Conservation (phyloP, 2,888 invertebrate genomes). For the Orthosia gracilis region DNA sequence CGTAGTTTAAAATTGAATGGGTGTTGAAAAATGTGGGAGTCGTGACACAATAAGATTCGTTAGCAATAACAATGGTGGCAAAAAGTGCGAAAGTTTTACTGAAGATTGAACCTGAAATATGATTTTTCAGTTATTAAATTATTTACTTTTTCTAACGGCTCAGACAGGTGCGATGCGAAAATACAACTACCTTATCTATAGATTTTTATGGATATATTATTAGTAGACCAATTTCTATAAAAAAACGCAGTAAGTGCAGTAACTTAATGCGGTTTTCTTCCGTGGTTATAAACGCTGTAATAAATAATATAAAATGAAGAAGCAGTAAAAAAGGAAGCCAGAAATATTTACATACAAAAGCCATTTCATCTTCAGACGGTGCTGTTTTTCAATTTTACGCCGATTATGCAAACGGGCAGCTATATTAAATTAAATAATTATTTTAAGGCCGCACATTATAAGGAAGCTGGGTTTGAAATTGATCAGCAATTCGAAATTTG, state of each 20-base stretch:
- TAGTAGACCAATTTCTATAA: neutral
- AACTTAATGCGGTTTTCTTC: neutral
- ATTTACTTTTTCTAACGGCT: neutral
- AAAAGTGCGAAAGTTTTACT: slow-evolving; percentile 32
- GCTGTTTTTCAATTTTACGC: slow-evolving; percentile 18
- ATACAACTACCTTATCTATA: neutral
- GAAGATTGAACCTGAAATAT: neutral
- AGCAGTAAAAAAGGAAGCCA: neutral
- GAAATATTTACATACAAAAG: slow-evolving; percentile 9
- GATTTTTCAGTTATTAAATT: neutral
- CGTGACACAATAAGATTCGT: slow-evolving; percentile 47
- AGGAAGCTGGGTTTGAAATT: slow-evolving; percentile 29
- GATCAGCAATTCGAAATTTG: neutral
- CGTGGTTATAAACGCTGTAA: neutral
- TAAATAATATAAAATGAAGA: neutral
- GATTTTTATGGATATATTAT: neutral
- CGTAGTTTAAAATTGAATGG: slow-evolving; percentile 19
- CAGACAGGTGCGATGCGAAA: neutral
- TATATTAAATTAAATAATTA: neutral
- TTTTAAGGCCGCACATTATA: slow-evolving; percentile 4
- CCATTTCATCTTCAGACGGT: neutral
- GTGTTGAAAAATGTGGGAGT: slow-evolving; percentile 26
- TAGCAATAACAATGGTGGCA: slow-evolving; percentile 22
- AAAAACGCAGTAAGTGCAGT: neutral
- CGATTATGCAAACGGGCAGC: slow-evolving; percentile 30